Percentiles rank a stretch among this genome's conserved stretches.
Conservation (phyloP, 2,113 vertebrate species). For the Leiothrix lutea region DNA sequence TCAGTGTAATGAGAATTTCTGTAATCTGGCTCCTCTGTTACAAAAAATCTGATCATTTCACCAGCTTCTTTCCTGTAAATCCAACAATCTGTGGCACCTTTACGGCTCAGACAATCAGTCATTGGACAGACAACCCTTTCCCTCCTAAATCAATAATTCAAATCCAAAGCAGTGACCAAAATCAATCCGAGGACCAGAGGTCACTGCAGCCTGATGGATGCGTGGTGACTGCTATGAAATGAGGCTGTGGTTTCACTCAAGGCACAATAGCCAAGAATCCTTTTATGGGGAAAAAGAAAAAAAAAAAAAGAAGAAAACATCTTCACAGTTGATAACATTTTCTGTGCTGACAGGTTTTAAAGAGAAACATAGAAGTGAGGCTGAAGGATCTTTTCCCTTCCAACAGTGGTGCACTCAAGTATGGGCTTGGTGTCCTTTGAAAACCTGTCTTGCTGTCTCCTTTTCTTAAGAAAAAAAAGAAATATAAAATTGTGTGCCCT, state of each 20-base stretch:
- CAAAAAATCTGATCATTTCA: not conserved
- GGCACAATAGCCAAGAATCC: not conserved
- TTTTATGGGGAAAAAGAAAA: not conserved
- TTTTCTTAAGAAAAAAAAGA: not conserved
- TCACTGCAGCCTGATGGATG: conserved; percentile 35
- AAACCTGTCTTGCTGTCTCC: not conserved
- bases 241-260: not conserved
- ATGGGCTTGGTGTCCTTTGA: not conserved
- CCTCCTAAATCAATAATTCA: conserved; percentile 30
- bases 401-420: not conserved
- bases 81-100: not conserved
- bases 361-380: not conserved
- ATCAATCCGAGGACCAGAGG: conserved; percentile 25
- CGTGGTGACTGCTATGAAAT: not conserved
- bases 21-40: not conserved
- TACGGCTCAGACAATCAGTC: not conserved
- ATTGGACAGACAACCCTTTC: not conserved
- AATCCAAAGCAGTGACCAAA: conserved; percentile 37
- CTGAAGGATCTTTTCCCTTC: not conserved
- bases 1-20: not conserved
- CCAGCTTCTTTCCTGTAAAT: conserved; percentile 20
- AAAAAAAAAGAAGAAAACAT: not conserved
- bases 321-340: not conserved
- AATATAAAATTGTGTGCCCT: not conserved
- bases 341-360: not conserved